A percentile compares a stretch with the other conserved stretches of the same genome.
Conservation (phyloP, 1,140 invertebrate genomes). For the Pseudomyrmex cubaensis region DNA sequence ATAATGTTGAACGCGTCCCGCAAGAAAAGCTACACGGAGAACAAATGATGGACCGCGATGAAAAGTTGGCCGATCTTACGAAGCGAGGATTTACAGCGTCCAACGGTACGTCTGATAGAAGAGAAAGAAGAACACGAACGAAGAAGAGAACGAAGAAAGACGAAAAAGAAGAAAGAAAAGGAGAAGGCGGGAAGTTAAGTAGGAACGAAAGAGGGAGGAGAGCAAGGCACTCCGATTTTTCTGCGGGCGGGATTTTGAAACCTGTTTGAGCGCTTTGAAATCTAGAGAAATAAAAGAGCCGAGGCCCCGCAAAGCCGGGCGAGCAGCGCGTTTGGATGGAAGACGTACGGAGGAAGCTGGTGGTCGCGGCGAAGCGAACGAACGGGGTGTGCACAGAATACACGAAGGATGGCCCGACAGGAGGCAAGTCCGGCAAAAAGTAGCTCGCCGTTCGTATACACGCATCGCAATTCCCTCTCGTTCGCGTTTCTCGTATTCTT, state of each 20-base stretch:
- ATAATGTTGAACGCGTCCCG: slow-evolving; percentile 5
- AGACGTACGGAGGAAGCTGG: slow-evolving; percentile 38
- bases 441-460: slow-evolving; percentile 79
- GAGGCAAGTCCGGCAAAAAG: slow-evolving; percentile 81
- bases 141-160: slow-evolving; percentile 1
- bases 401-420: slow-evolving; percentile 75
- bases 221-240: slow-evolving; percentile 78
- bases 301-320: slow-evolving; percentile 75
- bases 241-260: slow-evolving; percentile 85
- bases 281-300: slow-evolving; percentile 83
- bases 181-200: slow-evolving; percentile 20
- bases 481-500: slow-evolving; percentile 29
- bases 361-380: slow-evolving; percentile 50
- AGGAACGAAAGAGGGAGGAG: slow-evolving; percentile 41
- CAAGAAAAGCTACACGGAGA: neutral
- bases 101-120: slow-evolving; percentile 35
- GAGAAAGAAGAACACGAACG: slow-evolving; percentile 17
- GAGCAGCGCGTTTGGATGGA: slow-evolving; percentile 64
- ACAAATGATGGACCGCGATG: slow-evolving; percentile 58
- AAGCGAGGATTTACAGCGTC: slow-evolving; percentile 64
- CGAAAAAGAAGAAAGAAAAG: neutral
- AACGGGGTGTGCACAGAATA: slow-evolving; percentile 64
- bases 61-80: slow-evolving; percentile 69
- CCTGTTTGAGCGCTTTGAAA: slow-evolving; percentile 85
- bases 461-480: slow-evolving; percentile 70